Evolutionary conservation across 2,113 vertebrate species (phyloP).

Genomic region (Psilopogon haemacephalus): DNA sequence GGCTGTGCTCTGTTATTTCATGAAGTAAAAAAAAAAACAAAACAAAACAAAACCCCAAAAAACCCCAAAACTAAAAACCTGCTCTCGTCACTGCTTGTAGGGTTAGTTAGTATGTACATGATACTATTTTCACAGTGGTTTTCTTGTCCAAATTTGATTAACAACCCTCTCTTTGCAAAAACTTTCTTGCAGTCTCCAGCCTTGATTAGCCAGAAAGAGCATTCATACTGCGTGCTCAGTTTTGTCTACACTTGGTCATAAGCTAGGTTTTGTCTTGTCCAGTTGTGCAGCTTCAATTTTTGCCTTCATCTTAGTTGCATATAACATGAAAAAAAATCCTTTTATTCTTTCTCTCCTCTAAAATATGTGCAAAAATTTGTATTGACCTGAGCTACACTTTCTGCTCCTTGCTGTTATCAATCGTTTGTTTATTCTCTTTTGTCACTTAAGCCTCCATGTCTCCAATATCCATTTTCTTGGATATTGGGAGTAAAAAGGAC

Average conservation of each 20-base stretch:
- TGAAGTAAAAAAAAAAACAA: neutral
- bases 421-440: neutral
- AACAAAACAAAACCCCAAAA: too few species aligned
- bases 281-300: neutral
- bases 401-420: neutral
- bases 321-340: neutral
- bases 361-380: neutral
- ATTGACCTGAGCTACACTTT: neutral
- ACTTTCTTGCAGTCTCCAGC: neutral
- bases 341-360: neutral
- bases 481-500: accelerated
- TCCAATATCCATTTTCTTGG: too few species aligned
- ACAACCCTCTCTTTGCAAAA: neutral
- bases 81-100: neutral
- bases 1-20: neutral
- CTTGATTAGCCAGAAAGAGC: neutral
- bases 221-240: neutral
- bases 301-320: neutral
- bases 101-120: neutral
- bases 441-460: neutral
- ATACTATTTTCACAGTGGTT: neutral
- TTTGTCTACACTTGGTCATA: neutral
- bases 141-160: neutral
- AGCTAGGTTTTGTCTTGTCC: neutral
- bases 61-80: neutral